Base-by-base conservation (phyloP, 2,888 invertebrate species). In the Hypercompe scribonia region DNA sequence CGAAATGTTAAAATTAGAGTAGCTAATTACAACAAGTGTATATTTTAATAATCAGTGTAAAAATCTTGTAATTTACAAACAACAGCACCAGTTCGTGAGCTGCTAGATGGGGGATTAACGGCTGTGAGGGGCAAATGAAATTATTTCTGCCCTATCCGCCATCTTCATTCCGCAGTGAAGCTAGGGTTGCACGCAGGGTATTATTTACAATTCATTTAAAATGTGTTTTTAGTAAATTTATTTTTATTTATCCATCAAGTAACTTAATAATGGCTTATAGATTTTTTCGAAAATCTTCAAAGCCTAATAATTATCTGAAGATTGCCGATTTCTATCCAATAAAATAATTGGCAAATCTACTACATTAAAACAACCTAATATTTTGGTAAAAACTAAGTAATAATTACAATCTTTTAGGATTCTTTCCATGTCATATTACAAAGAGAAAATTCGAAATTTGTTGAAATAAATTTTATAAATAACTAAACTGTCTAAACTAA, bases 111-210 rank as follows among this genome's bases (percentile, higher is more conserved):
- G 70, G 84, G 85, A 88, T 90, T 89, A 90, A 87, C 87, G 84
- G 84, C 84, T 80, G 78, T 76, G 80, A 76, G 65, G 71, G 84
- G 86, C 88, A 89, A 90, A 91, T 89, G 89, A 90, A 92, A 91
- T 92, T 91, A 92, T 92, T 92, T 90, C 87, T 83, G 84, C 82
- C 78, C 81, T 86, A 89, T 90, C 91, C 87, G 75, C 86, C 87
- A 90, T 90, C 90, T 91, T 88, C 86, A 89, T 88, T 85, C 82
- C 75, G 63, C 68, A 70, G 80, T 73, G 82, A 79, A 77, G 80
- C 79, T 77, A 89, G 87, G 87, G 88, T 65, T 89, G 86, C 34
- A 34, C 39, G 28, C 18, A 34, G 33, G 11, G 31, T 15, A 24
- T 39, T 31, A 24, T 34, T 50, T 31, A 31, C 2, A 61, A 61